Evolutionary conservation across 35 echinoderm and acorn worm genomes (phyloP).

Genomic region (Apostichopus japonicus): DNA sequence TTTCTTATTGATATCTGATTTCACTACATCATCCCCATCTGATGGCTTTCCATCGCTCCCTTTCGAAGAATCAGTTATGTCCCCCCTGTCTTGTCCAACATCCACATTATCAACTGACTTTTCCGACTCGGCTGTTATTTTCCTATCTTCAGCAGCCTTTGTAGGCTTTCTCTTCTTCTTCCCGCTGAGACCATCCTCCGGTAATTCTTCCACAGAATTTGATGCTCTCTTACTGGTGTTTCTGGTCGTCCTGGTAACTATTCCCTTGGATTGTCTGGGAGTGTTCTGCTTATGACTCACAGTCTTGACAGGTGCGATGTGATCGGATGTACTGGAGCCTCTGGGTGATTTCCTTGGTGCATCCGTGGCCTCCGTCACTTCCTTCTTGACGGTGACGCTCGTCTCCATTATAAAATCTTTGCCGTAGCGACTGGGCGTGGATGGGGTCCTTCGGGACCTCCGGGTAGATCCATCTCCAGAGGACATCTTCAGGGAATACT

Average conservation of each 20-base stretch:
- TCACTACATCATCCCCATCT: too few species aligned
- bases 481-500: background rate
- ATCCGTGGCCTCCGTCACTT: background rate
- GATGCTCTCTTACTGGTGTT: background rate
- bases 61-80: too few species aligned
- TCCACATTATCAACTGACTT: too few species aligned
- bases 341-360: background rate
- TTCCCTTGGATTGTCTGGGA: background rate
- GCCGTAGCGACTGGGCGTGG: background rate
- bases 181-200: background rate
- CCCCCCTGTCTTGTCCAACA: too few species aligned
- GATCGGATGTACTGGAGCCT: background rate
- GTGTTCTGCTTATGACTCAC: background rate
- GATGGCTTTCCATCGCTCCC: too few species aligned
- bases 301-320: background rate
- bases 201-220: background rate
- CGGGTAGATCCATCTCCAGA: background rate
- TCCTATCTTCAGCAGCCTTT: background rate
- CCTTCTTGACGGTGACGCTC: background rate
- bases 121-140: background rate
- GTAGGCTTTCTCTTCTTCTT: background rate
- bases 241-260: background rate
- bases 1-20: too few species aligned
- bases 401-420: background rate
- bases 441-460: conserved; percentile 21